Conservation (phyloP, 2,113 vertebrate genomes). For the Rhea pennata region DNA sequence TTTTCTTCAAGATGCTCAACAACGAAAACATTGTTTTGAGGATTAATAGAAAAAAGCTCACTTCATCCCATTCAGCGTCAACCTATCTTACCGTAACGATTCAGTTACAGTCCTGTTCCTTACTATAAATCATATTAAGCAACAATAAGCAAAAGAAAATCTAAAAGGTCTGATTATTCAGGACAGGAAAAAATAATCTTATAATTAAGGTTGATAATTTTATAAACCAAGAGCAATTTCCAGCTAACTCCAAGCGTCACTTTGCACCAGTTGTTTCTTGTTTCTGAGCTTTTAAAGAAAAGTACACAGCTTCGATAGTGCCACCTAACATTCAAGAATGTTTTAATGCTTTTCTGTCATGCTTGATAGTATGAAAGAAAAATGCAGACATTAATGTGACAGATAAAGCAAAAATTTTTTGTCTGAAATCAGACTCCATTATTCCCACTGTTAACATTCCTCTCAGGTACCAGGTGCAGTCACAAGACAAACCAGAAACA, state of each 20-base stretch:
- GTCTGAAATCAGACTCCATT: not conserved
- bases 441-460: not conserved
- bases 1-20: not conserved
- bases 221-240: not conserved
- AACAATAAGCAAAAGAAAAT: not conserved
- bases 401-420: not conserved
- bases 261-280: not conserved
- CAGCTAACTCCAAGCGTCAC: not conserved
- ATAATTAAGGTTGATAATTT: not conserved
- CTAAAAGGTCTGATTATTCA: not conserved
- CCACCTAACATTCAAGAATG: not conserved
- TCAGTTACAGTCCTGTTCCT: not conserved
- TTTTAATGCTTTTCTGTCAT: not conserved
- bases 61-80: not conserved
- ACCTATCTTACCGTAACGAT: not conserved
- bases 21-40: not conserved
- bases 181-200: not conserved
- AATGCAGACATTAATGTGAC: accelerated
- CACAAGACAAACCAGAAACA: not conserved
- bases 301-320: not conserved
- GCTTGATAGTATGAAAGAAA: not conserved
- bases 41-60: not conserved
- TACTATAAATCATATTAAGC: not conserved
- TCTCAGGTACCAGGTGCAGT: not conserved
- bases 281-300: not conserved